Conservation (phyloP, 2,888 invertebrate species). For the Schizotus pectinicornis region DNA sequence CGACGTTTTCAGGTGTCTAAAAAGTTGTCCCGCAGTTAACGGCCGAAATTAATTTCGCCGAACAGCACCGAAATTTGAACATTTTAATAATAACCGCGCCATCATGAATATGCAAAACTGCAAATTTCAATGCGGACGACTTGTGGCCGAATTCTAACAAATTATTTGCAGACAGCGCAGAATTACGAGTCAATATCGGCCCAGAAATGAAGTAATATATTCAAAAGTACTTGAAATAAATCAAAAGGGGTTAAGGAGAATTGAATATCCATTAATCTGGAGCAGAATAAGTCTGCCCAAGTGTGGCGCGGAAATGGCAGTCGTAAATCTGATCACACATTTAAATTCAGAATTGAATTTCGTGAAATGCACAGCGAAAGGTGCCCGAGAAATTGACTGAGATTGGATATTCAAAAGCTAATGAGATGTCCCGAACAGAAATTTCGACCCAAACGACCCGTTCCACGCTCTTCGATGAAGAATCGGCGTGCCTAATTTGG, state of each 20-base stretch:
- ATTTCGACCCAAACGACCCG: slow-evolving; percentile 33
- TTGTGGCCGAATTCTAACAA: slow-evolving; percentile 1
- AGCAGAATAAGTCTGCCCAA: slow-evolving; percentile 41
- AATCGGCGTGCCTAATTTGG: slow-evolving; percentile 21
- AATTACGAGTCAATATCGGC: slow-evolving; percentile 29
- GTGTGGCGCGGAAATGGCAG: slow-evolving; percentile 45
- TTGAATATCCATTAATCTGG: slow-evolving; percentile 31
- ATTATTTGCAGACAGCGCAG: slow-evolving; percentile 12
- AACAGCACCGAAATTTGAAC: too few species aligned
- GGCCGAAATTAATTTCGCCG: slow-evolving; percentile 1
- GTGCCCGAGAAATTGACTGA: slow-evolving; percentile 42
- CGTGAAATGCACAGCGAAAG: slow-evolving; percentile 42
- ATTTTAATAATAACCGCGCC: too few species aligned
- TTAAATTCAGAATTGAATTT: slow-evolving; percentile 49
- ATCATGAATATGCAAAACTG: slow-evolving; percentile 15
- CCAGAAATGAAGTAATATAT: slow-evolving; percentile 26
- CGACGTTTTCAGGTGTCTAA: too few species aligned
- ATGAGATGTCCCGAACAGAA: slow-evolving; percentile 46
- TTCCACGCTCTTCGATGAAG: slow-evolving; percentile 23
- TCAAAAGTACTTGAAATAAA: slow-evolving; percentile 27
- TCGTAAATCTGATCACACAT: slow-evolving; percentile 48
- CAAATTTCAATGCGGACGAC: slow-evolving; percentile 19
- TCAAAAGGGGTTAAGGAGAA: slow-evolving; percentile 30
- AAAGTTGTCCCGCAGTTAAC: background rate
- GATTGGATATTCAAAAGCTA: slow-evolving; percentile 49